Conservation (phyloP, 2,113 vertebrate species). For the Gallinago paraguaiae region DNA sequence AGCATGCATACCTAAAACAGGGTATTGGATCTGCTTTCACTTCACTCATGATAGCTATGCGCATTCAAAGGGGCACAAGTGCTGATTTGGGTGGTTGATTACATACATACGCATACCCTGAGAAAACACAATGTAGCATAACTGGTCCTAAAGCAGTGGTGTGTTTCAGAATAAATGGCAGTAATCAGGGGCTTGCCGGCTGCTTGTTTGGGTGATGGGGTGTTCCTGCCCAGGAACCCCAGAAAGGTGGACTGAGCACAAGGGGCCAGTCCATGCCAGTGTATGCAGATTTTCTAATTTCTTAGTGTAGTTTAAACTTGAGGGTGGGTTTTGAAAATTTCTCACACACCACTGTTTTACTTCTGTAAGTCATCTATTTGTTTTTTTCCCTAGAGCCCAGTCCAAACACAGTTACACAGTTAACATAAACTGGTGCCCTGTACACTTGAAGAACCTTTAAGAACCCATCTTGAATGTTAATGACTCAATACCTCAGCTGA, state of each 20-base stretch:
- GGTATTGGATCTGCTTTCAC: not conserved
- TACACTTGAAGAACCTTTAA: not conserved
- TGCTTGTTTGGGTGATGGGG: not conserved
- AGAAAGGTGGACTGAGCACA: not conserved
- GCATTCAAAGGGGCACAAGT: not conserved
- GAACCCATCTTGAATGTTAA: not conserved
- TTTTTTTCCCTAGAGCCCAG: not conserved
- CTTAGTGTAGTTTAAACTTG: not conserved
- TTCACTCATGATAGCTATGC: not conserved
- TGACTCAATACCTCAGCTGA: not conserved
- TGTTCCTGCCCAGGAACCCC: not conserved
- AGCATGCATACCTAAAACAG: not conserved
- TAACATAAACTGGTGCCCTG: not conserved
- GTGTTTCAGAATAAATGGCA: not conserved
- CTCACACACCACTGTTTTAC: rapidly evolving
- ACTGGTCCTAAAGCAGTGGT: conserved; percentile 4
- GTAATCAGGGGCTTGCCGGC: not conserved
- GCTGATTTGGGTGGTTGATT: not conserved
- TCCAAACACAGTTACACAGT: not conserved
- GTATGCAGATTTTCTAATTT: not conserved
- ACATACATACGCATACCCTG: not conserved
- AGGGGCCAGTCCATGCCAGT: not conserved
- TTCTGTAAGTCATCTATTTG: not conserved
- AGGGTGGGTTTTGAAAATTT: not conserved
- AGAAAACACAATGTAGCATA: not conserved